Base-by-base conservation (phyloP, 2,113 vertebrate species). In the Plecturocebus donacophilus region DNA sequence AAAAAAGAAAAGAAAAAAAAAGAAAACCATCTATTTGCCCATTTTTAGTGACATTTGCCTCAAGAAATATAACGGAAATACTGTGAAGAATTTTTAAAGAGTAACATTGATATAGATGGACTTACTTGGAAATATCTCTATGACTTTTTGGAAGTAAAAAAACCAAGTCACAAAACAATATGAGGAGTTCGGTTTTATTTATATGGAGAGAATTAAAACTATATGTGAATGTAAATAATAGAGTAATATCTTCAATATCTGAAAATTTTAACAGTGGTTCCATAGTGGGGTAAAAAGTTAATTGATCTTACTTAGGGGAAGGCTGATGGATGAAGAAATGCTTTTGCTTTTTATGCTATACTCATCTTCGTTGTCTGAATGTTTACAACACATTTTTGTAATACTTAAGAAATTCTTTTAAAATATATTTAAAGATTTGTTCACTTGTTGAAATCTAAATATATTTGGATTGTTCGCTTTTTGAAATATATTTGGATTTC, bases 361-460 rank as follows among this genome's bases (percentile, higher is more conserved):
- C 17, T 52, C 35, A 27, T 83, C 68, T 47, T 9, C 45, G 68
- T 42, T 81, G 42, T 47, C 47, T 81, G 45, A 89, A 79, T 79
- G 38, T 76, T 86, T 87, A 77, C 49, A 70, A 19, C 47, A 49
- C 7, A 42, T 73, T 80, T 92, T 30, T 90, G 35, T 58, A 45
- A 45, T 77, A 61, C 14, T 79, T 85, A 66, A 87, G 40, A 40
- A 93, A 88, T 80, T 91, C 21, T 84, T 71, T 92, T 70, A 86
- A 94, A 94, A 54, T 40, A 52, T 66, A 84, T 84, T 76, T 21
- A 42, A 82, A 42, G 21, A 84, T 84, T 2, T 61, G 9, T 66
- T 97, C 66, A 84, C 35, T 66, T 88, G 90, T 68, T 82, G 52
- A 94, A 87, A 61, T 89, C 40, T 66, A 81, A 93, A 88, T 76